Evolutionary conservation across 2,888 invertebrate genomes (phyloP), one percentile per base, ranked within the genome.

Genomic region (Hedya salicella): DNA sequence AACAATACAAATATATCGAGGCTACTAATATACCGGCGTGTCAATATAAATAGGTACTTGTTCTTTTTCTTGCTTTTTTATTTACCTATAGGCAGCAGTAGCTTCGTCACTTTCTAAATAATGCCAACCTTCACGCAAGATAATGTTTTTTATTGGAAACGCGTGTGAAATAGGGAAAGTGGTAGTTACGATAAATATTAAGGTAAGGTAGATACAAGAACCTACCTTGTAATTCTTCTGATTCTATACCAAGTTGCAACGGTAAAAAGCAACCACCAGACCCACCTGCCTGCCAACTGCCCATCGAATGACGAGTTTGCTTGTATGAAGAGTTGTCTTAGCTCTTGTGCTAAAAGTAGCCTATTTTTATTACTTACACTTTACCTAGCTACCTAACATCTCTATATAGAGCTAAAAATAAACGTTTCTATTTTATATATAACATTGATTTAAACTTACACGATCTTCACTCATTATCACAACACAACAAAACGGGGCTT

Each of bases 131-230:
- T 53, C 52, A 53, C 52, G 13, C 17, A 8, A 19, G 39, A 53
- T 19, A 39, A 39, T 30, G 17, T 53, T 36, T 25, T 36, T 53
- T 39, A 53, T 39, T 52, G 36, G 52, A 53, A 53, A 53, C 36
- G 39, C 52, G 52, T 53, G 52, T 36, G 39, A 53, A 53, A 39
- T 19, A 19, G 17, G 32, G 17, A 9, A 17, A 19, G 9, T 11
- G 14, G 3, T 50, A n/a, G 21, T 0, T 6, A 25, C 32, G 19
- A n/a, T 19, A 3, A 39, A 53, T 16, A 39, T 53, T 39, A 16
- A 17, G 16, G 30, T 17, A 16, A n/a, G 16, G 11, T 36, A 32
- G 6, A n/a, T 50, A 32, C 14, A 21, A 0, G 14, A 13, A 48
- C n/a, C 48, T 25, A 8, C 25, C 13, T 8, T 13, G n/a, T 25